A percentile compares a stretch with the other conserved stretches of the same genome.
phyloP scores from a whole-genome alignment of 2,797 vertebrate genomes.

The Geotrypetes seraphini region DNA sequence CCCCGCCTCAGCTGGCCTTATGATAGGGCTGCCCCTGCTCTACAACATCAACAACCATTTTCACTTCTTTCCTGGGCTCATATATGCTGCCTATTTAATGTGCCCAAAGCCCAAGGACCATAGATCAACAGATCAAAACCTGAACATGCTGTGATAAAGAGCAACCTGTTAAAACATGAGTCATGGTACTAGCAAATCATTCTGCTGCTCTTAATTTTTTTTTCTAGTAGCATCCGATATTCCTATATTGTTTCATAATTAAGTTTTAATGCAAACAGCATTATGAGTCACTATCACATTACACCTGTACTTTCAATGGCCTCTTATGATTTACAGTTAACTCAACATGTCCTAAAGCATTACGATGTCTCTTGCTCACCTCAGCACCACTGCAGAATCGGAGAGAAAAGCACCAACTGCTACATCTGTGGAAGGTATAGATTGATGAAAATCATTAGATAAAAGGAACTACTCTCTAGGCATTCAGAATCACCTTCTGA shows the following conservation, averaged over 20 bases:
- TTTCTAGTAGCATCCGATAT: too few species aligned
- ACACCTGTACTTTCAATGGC: constrained; percentile 7
- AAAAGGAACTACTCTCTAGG: constrained; percentile 22
- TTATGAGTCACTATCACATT: constrained; percentile 2
- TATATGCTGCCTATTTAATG: too few species aligned
- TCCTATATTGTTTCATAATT: too few species aligned
- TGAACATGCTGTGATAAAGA: constrained; percentile 2
- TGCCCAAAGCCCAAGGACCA: too few species aligned
- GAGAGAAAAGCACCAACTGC: constrained; percentile 88
- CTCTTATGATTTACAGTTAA: constrained; percentile 15
- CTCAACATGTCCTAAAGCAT: constrained; percentile 5
- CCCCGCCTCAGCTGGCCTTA: too few species aligned
- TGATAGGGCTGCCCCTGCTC: too few species aligned
- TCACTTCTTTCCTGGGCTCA: too few species aligned
- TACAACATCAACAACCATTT: too few species aligned
- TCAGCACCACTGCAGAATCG: constrained; percentile 76
- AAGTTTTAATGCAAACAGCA: constrained; percentile 10
- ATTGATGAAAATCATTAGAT: constrained; percentile 24
- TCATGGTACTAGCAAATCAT: too few species aligned
- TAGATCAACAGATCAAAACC: too few species aligned
- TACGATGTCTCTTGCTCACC: constrained; percentile 54
- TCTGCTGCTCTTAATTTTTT: too few species aligned
- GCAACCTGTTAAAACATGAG: background rate
- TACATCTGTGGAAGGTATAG: constrained; percentile 60
- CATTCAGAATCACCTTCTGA: constrained; percentile 11